A percentile compares a stretch with the other conserved stretches of the same genome.
These are phyloP conservation scores for Liolophura sinensis DNA, from an alignment of 1,140 invertebrate species.

Conservation along the genomic window DNA sequence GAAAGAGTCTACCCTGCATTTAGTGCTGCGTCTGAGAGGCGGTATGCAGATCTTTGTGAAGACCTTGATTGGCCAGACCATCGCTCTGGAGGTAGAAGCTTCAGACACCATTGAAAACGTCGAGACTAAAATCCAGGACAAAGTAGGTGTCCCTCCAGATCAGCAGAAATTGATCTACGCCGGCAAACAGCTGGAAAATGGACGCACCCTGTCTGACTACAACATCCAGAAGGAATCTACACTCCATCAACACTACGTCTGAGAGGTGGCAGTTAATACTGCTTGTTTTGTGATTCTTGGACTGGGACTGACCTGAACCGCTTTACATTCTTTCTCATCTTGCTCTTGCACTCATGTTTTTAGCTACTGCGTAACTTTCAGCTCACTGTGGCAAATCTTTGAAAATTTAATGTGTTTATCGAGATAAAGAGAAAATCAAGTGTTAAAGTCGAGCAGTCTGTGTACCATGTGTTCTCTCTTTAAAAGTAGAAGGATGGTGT, in stretches of 20 bases:
- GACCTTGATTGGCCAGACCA: conserved; percentile 64
- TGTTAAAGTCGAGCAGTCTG: no score
- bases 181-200: conserved; percentile 91
- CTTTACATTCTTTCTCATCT: no score
- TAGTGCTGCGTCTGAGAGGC: conserved; percentile 38
- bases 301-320: no score
- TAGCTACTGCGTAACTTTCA: no score
- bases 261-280: conserved; percentile 64
- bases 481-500: no score
- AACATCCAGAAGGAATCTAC: conserved; percentile 92
- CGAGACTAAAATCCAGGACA: conserved; percentile 70
- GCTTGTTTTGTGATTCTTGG: no score
- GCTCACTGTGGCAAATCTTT: no score
- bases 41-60: conserved; percentile 65
- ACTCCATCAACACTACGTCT: conserved; percentile 74
- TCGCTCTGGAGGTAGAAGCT: conserved; percentile 85
- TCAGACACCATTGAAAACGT: conserved; percentile 94
- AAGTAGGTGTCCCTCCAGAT: conserved; percentile 45
- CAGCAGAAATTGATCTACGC: conserved; percentile 60
- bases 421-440: no score
- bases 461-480: no score
- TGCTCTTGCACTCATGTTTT: no score
- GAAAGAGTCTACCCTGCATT: conserved; percentile 63
- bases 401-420: no score
- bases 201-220: conserved; percentile 84